Evolutionary conservation across 2,888 invertebrate species (phyloP), one percentile per base, ranked within the genome.

Genomic region (Torymus texanus): DNA sequence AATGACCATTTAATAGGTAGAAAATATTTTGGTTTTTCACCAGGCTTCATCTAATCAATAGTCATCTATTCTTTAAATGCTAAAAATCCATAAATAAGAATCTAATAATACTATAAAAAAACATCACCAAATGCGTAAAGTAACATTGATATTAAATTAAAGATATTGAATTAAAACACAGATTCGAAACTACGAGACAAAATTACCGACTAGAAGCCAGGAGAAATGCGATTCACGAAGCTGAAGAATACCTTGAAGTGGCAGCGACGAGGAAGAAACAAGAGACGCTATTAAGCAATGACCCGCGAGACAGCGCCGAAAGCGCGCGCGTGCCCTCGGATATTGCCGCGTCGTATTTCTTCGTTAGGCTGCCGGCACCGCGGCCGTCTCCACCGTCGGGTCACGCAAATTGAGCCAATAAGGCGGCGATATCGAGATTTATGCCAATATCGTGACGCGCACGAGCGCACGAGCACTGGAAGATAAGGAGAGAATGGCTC

Each of bases 341-440:
- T 79, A 74, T 79, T 79, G 78, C 24, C 18, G 8, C 55, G 66
- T 72, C 24, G 55, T 76, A 72, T 62, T 80, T 80, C 72, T 76
- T 80, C 79, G 79, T 80, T 80, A 72, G 61, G 59, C 13, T 67
- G 58, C 41, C 66, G 24, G 12, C 41, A 41, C 41, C 41, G 41
- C 41, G 41, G 41, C 41, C 41, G 10, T 1, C 8, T 8, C 41
- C 41, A 56, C 66, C 71, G 71, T 70, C 51, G 55, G 70, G 61
- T 72, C 77, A 77, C 68, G 71, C 75, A 61, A 75, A 79, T 71
- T 75, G 75, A 70, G 75, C 75, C 70, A 75, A 75, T 79, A 75
- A 75, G 18, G 62, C 58, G 16, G 68, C 62, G 16, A 77, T 77
- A 72, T 77, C 71, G 75, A 18, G 70, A 79, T 79, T 78, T 78